These are phyloP conservation scores for Danio albolineatus DNA, from an alignment of 2,797 vertebrate species.

Conservation along the genomic window DNA sequence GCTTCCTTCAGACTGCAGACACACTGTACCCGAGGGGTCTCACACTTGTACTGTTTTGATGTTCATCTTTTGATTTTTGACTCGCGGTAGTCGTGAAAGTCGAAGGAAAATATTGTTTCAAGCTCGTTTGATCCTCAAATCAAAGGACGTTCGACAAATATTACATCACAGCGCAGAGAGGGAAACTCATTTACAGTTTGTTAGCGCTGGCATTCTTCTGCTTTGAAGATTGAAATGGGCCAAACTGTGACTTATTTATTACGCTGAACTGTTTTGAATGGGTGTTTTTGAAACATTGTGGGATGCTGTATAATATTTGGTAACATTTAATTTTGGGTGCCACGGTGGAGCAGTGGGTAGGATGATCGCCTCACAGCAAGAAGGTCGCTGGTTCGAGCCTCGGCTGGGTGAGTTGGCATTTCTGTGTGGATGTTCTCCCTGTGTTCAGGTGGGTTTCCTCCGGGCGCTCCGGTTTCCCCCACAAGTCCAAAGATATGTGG, in stretches of 20 bases:
- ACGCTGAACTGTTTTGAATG: background rate
- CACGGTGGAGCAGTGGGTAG: too few species aligned
- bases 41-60: slow-evolving; percentile 13
- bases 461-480: too few species aligned
- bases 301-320: too few species aligned
- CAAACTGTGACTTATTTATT: background rate
- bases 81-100: background rate
- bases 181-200: slow-evolving; percentile 10
- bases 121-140: slow-evolving; percentile 28
- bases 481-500: too few species aligned
- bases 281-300: too few species aligned
- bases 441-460: too few species aligned
- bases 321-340: too few species aligned
- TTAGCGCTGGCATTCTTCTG: background rate
- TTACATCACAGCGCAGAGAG: slow-evolving; percentile 3
- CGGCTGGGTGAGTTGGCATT: too few species aligned
- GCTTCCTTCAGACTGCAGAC: slow-evolving; percentile 27
- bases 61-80: slow-evolving; percentile 23
- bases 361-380: too few species aligned
- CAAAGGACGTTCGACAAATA: slow-evolving; percentile 14
- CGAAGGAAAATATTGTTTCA: slow-evolving; percentile 7
- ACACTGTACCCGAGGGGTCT: slow-evolving; percentile 29
- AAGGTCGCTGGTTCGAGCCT: too few species aligned
- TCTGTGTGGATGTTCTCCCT: too few species aligned
- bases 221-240: background rate